Percentiles rank a stretch among this genome's conserved stretches.
Evolutionary conservation across 2,888 invertebrate species (phyloP).

Genomic region (Amblyjoppa fuscipennis): DNA sequence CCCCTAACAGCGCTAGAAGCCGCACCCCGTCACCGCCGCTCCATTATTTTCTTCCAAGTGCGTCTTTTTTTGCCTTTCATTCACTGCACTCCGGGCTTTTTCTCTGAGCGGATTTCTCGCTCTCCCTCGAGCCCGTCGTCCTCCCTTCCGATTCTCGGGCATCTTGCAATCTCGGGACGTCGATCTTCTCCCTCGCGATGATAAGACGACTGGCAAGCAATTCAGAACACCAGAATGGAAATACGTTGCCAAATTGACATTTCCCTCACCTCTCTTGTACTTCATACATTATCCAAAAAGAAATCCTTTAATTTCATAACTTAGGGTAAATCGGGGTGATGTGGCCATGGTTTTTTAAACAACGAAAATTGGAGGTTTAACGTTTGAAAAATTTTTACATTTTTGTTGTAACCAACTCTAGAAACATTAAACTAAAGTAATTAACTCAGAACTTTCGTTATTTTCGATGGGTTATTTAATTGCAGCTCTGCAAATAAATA

Average conservation of each 20-base stretch:
- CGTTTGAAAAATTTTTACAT: too few species aligned
- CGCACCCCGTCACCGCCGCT: background rate
- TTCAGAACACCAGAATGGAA: slow-evolving; percentile 3
- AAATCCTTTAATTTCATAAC: slow-evolving; percentile 21
- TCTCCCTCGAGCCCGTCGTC: background rate
- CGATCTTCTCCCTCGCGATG: slow-evolving; percentile 37
- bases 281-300: background rate
- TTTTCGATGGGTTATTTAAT: too few species aligned
- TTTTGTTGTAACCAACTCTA: too few species aligned
- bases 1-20: slow-evolving; percentile 12
- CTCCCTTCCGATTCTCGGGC: slow-evolving; percentile 20
- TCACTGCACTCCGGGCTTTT: slow-evolving; percentile 32
- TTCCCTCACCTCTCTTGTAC: background rate
- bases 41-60: slow-evolving; percentile 19
- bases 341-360: too few species aligned
- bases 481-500: too few species aligned
- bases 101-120: slow-evolving; percentile 13
- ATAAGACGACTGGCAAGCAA: slow-evolving; percentile 6
- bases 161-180: slow-evolving; percentile 10
- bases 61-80: slow-evolving; percentile 11
- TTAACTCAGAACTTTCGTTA: too few species aligned
- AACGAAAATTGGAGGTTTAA: too few species aligned
- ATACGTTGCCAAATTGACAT: background rate
- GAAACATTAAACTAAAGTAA: too few species aligned
- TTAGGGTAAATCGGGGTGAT: background rate